A percentile compares a stretch with the other conserved stretches of the same genome.
Conservation (phyloP, 2,888 invertebrate species). For the Pterostichus madidus region DNA sequence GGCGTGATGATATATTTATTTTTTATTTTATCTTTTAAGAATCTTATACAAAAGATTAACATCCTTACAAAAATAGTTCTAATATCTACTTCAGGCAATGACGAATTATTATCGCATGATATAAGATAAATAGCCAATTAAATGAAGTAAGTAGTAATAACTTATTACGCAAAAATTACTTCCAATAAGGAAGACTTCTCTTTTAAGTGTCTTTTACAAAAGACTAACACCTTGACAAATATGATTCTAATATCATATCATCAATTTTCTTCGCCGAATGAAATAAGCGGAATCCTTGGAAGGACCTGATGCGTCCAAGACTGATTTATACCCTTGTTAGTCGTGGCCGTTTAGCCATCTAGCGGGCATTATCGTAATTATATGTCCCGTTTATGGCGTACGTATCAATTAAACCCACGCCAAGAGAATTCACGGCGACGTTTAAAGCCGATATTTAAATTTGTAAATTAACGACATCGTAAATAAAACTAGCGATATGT, state of each 20-base stretch:
- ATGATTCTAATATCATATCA: neutral
- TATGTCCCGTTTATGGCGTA: slow-evolving; percentile 38
- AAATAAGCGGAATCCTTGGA: neutral
- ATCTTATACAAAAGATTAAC: no score
- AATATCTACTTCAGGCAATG: no score
- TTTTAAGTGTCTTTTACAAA: no score
- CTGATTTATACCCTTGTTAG: slow-evolving; percentile 42
- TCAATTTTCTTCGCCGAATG: neutral
- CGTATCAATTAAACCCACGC: slow-evolving; percentile 54
- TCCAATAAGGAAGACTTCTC: no score
- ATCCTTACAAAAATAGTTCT: no score
- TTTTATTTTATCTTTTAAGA: no score
- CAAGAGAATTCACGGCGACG: slow-evolving; percentile 25
- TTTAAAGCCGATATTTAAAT: slow-evolving; percentile 41
- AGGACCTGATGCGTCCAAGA: neutral
- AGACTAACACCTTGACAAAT: neutral
- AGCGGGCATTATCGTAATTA: slow-evolving; percentile 45
- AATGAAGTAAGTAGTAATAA: no score
- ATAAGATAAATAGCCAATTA: no score
- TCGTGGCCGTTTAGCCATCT: slow-evolving; percentile 31
- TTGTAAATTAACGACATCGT: slow-evolving; percentile 43
- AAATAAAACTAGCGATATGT: slow-evolving; percentile 31
- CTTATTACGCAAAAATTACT: no score
- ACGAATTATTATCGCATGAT: no score
- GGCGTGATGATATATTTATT: no score